Evolutionary conservation across 2,888 invertebrate genomes (phyloP).

Genomic region (Trissoscelio sp.): DNA sequence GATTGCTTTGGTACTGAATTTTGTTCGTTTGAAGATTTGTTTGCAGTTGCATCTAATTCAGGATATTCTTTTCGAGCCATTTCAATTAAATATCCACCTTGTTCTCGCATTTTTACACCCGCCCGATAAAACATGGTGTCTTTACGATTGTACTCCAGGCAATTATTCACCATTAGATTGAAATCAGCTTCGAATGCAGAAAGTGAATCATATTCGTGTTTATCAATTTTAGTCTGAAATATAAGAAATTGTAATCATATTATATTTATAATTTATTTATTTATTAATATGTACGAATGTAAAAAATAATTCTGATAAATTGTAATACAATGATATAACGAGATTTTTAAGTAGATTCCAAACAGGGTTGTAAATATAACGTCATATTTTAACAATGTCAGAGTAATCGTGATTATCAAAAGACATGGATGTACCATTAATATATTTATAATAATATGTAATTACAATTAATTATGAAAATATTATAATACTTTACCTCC

Average conservation of each 20-base stretch:
- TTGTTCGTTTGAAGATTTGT: conserved; percentile 31
- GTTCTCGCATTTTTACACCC: conserved; percentile 94
- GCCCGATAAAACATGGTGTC: conserved; percentile 97
- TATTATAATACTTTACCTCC: conserved; percentile 83
- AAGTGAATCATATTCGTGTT: conserved; percentile 88
- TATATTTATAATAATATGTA: too few species aligned
- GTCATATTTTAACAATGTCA: too few species aligned
- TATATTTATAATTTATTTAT: neutral
- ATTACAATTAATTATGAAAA: too few species aligned
- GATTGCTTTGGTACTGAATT: conserved; percentile 75
- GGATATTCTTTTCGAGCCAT: conserved; percentile 89
- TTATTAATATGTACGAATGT: too few species aligned
- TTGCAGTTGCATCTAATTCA: conserved; percentile 74
- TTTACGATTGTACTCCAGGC: conserved; percentile 96
- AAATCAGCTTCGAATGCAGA: conserved; percentile 95
- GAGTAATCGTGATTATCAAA: too few species aligned
- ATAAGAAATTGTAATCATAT: neutral
- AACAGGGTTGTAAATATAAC: too few species aligned
- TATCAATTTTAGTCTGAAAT: conserved; percentile 86
- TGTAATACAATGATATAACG: too few species aligned
- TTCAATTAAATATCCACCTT: conserved; percentile 91
- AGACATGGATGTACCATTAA: too few species aligned
- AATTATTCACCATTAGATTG: conserved; percentile 97
- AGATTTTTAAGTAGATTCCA: too few species aligned
- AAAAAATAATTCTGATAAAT: too few species aligned